phyloP scores from a whole-genome alignment of 2,113 vertebrate genomes.

The Oreamnos americanus region DNA sequence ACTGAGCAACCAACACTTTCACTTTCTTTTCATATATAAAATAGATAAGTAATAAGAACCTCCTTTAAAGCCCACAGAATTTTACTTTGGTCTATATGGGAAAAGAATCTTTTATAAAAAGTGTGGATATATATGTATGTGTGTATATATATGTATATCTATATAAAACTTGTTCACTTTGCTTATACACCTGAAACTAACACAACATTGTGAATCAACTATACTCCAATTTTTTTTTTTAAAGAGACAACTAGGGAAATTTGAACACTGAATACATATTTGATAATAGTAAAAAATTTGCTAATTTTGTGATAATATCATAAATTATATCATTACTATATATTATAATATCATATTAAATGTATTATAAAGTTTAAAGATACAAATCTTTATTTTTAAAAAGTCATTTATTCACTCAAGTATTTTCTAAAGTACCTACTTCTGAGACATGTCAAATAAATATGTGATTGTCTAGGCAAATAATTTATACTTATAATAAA shows the following conservation, averaged over 20 bases:
- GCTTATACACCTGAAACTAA: neutral
- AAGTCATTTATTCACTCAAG: neutral
- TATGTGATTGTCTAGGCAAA: neutral
- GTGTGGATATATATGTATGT: neutral
- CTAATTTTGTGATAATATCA: neutral
- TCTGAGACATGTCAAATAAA: neutral
- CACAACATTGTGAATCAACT: neutral
- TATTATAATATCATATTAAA: neutral
- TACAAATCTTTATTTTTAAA: neutral
- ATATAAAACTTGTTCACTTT: neutral
- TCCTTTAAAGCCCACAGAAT: neutral
- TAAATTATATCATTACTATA: neutral
- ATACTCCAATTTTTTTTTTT: neutral
- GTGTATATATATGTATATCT: neutral
- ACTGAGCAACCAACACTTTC: neutral
- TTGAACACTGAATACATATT: neutral
- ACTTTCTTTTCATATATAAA: neutral
- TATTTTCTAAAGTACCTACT: neutral
- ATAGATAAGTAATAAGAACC: neutral
- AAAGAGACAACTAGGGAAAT: neutral
- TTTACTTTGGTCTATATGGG: neutral
- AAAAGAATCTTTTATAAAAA: neutral
- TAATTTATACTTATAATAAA: neutral
- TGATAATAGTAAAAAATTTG: neutral
- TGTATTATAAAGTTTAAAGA: neutral